Evolutionary conservation across 2,797 vertebrate genomes (phyloP).

Genomic region (Zonotrichia albicollis): DNA sequence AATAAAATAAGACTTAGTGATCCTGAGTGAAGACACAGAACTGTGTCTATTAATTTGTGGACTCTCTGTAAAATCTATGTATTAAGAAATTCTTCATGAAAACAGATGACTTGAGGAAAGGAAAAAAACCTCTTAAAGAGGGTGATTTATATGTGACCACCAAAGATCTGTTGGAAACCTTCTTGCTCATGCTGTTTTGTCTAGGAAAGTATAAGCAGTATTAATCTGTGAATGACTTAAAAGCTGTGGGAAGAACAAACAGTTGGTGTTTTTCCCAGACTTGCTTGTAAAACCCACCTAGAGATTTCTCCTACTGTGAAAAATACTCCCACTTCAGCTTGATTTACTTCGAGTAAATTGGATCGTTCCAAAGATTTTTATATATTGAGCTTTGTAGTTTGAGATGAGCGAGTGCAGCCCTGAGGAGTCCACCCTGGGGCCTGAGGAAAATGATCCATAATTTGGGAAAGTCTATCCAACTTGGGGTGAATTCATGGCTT

Average conservation of each 20-base stretch:
- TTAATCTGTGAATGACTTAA: slow-evolving; percentile 60
- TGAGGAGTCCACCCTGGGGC: not conserved
- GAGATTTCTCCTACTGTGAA: slow-evolving; percentile 58
- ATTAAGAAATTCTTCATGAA: slow-evolving; percentile 7
- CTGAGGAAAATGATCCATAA: not conserved
- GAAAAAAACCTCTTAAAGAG: not conserved
- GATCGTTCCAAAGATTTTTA: not conserved
- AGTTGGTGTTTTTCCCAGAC: slow-evolving; percentile 63
- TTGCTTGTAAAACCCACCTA: slow-evolving; percentile 62
- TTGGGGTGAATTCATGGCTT: not conserved
- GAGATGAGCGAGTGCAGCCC: not conserved
- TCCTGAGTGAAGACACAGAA: not conserved
- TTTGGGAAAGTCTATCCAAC: not conserved
- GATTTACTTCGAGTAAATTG: slow-evolving; percentile 9
- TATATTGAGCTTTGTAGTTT: not conserved
- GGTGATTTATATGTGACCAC: slow-evolving; percentile 56
- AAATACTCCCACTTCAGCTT: slow-evolving; percentile 35
- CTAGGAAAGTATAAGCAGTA: slow-evolving; percentile 48
- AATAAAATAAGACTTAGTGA: not conserved
- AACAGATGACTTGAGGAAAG: slow-evolving; percentile 30
- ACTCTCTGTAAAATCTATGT: not conserved
- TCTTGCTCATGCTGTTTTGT: slow-evolving; percentile 53
- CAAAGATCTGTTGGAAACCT: slow-evolving; percentile 52
- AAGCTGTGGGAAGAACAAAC: slow-evolving; percentile 66
- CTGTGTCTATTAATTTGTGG: not conserved